Conservation (phyloP, 2,113 vertebrate genomes). For the Noturus placidus region DNA sequence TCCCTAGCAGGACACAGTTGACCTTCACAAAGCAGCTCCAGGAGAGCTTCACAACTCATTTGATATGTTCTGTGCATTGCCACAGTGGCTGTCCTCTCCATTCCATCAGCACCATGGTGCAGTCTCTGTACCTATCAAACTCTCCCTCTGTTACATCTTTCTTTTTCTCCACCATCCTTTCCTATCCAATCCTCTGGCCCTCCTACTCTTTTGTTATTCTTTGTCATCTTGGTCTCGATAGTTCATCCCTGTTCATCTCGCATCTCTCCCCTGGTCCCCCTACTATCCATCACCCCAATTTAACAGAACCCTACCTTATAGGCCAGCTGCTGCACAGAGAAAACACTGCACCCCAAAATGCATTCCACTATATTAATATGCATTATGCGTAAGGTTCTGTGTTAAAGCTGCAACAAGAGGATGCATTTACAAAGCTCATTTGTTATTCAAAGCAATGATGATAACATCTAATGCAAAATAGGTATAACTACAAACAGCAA, state of each 20-base stretch:
- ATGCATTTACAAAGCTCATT: conserved; percentile 39
- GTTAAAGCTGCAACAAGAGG: not conserved
- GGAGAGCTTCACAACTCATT: conserved; percentile 77
- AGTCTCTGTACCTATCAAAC: conserved; percentile 69
- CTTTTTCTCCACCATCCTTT: not conserved
- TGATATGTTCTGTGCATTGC: conserved; percentile 65
- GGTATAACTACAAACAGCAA: not conserved
- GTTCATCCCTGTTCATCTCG: not conserved
- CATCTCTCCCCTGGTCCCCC: not conserved
- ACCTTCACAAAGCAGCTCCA: conserved; percentile 70
- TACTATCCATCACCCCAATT: not conserved
- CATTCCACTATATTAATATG: not conserved
- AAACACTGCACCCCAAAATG: not conserved
- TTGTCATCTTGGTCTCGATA: not conserved
- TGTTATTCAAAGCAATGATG: conserved; percentile 56
- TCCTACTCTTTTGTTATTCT: conserved; percentile 2
- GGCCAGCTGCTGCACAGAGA: not conserved
- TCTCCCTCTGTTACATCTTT: not conserved
- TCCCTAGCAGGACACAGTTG: conserved; percentile 64
- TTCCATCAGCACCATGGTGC: conserved; percentile 68
- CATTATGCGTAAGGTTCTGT: conserved; percentile 19
- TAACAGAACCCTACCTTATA: conserved; percentile 19
- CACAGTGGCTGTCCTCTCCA: conserved; percentile 70
- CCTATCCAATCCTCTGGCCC: conserved; percentile 11
- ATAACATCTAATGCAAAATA: conserved; percentile 37